Percentiles rank a stretch among this genome's conserved stretches.
Conservation (phyloP, 2,113 vertebrate species). For the Cygnus buccinator region DNA sequence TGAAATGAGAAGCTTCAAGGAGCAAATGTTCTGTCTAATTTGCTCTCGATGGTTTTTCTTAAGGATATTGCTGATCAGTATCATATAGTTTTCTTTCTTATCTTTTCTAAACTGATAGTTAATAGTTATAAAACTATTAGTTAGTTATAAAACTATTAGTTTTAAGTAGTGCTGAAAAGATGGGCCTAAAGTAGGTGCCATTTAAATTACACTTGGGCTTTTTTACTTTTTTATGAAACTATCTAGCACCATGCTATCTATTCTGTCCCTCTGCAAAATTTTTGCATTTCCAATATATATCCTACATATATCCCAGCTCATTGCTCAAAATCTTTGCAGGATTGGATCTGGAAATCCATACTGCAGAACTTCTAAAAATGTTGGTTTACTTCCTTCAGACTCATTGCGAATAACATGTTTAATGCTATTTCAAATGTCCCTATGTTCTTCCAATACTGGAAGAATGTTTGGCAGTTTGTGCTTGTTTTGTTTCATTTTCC, state of each 20-base stretch:
- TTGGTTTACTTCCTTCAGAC: not conserved
- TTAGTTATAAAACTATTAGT: not conserved
- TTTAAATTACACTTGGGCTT: not conserved
- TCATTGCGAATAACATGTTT: not conserved
- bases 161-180: not conserved
- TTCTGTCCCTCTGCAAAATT: not conserved
- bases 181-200: not conserved
- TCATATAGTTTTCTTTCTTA: not conserved
- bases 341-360: not conserved
- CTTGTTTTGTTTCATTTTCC: not conserved
- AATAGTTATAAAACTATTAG: not conserved
- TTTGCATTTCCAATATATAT: not conserved
- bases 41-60: not conserved
- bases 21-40: not conserved
- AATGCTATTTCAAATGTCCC: not conserved
- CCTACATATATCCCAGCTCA: not conserved
- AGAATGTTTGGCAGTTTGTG: accelerated
- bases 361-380: not conserved
- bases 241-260: accelerated
- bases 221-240: not conserved
- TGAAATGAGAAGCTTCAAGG: not conserved
- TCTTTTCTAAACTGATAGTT: not conserved
- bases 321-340: not conserved
- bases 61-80: not conserved
- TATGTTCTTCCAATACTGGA: not conserved